Percentiles rank a stretch among this genome's conserved stretches.
These are phyloP conservation scores for Cyanocitta stelleri DNA, from an alignment of 2,113 vertebrate genomes.

Conservation along the genomic window DNA sequence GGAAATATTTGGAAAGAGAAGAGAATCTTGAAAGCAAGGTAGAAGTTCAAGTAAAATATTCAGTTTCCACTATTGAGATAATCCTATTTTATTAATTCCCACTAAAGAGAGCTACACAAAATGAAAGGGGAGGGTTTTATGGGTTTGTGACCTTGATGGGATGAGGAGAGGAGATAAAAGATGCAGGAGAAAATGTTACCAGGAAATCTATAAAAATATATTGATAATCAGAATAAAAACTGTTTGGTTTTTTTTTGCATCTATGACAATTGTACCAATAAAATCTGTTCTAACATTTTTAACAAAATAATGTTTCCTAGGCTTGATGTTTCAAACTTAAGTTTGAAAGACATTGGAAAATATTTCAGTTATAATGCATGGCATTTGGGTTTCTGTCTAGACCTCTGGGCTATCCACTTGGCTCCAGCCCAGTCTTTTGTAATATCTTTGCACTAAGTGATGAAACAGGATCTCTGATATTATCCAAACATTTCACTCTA, in stretches of 20 bases:
- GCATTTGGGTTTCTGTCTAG: background rate
- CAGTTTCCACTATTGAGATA: background rate
- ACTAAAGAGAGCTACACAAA: background rate
- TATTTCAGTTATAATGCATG: background rate
- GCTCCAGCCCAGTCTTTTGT: background rate
- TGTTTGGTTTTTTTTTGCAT: accelerated
- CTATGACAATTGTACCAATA: background rate
- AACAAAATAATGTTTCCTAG: background rate
- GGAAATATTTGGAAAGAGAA: background rate
- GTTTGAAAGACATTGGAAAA: background rate
- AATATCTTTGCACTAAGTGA: background rate
- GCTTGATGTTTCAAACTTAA: background rate
- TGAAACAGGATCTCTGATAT: background rate
- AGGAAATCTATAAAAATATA: background rate
- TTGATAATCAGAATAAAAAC: background rate
- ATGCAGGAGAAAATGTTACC: background rate
- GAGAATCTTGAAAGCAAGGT: background rate
- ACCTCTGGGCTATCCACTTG: background rate
- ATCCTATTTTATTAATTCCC: background rate
- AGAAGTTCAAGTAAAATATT: background rate
- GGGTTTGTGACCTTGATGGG: background rate
- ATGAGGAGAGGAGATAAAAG: background rate
- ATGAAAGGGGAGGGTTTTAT: background rate
- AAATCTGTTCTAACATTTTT: background rate
- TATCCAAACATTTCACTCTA: background rate